These are phyloP conservation scores for Parascotia fuliginaria DNA, from an alignment of 2,888 invertebrate genomes.

Conservation along the genomic window DNA sequence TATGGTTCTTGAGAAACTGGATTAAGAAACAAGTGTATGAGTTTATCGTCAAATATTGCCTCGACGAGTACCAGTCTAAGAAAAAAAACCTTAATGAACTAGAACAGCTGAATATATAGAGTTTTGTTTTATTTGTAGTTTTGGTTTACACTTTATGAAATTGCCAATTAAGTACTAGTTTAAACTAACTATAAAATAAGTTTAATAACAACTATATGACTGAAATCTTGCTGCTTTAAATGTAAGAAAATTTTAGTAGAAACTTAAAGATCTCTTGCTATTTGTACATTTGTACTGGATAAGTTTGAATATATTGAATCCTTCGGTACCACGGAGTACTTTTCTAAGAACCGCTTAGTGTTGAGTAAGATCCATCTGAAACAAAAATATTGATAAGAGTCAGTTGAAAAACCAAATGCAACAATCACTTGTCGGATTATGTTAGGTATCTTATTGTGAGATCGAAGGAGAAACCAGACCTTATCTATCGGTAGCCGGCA, in stretches of 20 bases:
- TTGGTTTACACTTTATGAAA: too few species aligned
- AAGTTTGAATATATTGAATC: not conserved
- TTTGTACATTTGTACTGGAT: not conserved
- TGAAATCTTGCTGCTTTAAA: too few species aligned
- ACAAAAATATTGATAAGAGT: conserved; percentile 16
- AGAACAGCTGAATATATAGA: too few species aligned
- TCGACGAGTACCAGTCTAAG: not conserved
- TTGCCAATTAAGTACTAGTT: too few species aligned
- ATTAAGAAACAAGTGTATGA: conserved; percentile 48
- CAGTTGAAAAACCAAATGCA: not conserved
- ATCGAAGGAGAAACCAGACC: too few species aligned
- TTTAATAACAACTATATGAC: too few species aligned
- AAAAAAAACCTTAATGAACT: not conserved
- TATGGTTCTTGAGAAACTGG: conserved; percentile 64
- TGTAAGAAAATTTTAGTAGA: too few species aligned
- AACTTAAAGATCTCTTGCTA: not conserved
- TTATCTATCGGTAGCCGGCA: too few species aligned
- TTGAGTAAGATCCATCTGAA: conserved; percentile 67
- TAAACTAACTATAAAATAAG: too few species aligned
- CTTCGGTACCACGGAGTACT: conserved; percentile 43
- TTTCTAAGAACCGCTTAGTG: conserved; percentile 48
- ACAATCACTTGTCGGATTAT: too few species aligned
- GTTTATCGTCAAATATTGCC: conserved; percentile 46
- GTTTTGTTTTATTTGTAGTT: too few species aligned
- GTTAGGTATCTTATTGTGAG: too few species aligned